A percentile compares a stretch with the other conserved stretches of the same genome.
Evolutionary conservation across 2,888 invertebrate species (phyloP).

Genomic region (Leptothorax acervorum): DNA sequence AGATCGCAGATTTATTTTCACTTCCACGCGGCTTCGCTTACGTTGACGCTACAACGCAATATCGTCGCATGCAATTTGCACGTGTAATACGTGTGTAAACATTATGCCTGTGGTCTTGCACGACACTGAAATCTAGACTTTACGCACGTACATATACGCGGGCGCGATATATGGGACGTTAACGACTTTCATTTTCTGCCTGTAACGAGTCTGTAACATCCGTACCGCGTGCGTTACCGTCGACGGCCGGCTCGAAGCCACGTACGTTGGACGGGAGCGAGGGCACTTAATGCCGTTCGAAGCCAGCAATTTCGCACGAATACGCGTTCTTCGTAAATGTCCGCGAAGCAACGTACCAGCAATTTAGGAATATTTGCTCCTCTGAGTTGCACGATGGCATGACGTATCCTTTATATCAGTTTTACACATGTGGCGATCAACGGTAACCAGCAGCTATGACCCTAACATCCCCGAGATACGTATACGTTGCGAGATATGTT

Average conservation of each 20-base stretch:
- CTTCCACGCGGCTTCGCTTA: neutral
- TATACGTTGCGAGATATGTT: neutral
- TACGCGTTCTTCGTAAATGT: slow-evolving; percentile 27
- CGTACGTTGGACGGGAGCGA: neutral
- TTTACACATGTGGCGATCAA: neutral
- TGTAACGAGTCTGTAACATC: slow-evolving; percentile 50
- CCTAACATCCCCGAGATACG: neutral
- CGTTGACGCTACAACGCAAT: neutral
- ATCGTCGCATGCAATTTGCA: slow-evolving; percentile 49
- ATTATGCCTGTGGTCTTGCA: slow-evolving; percentile 15
- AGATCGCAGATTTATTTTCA: neutral
- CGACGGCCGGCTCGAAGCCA: slow-evolving; percentile 15
- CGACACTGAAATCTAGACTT: slow-evolving; percentile 45
- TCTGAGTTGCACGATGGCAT: neutral
- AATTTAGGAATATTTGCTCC: slow-evolving; percentile 22
- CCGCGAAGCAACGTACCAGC: neutral
- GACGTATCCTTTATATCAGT: slow-evolving; percentile 3
- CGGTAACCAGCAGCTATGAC: neutral
- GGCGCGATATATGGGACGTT: slow-evolving; percentile 47
- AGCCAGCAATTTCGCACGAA: slow-evolving; percentile 32
- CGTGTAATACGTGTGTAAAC: slow-evolving; percentile 17
- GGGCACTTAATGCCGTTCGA: slow-evolving; percentile 6
- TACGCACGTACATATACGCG: slow-evolving; percentile 39
- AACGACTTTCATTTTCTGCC: slow-evolving; percentile 56
- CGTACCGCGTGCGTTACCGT: slow-evolving; percentile 17